Percentiles rank a stretch among this genome's conserved stretches.
Evolutionary conservation across 30 jellyfish, hydroid and myxozoan genomes (phyloP).

Genomic region (Aurelia aurita): DNA sequence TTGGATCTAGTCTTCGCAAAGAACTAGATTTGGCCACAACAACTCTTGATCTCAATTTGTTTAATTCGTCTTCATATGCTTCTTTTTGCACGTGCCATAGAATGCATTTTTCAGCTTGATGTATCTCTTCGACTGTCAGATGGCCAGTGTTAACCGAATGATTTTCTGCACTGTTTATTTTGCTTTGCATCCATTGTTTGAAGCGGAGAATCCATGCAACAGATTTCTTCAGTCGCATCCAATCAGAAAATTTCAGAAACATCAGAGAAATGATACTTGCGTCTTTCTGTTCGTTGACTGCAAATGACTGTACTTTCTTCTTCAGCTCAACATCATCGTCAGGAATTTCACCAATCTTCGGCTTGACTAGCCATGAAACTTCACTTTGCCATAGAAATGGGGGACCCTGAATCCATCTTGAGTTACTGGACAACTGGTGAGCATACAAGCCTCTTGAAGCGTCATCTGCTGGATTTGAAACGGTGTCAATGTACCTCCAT

Average conservation of each 20-base stretch:
- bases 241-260: not conserved
- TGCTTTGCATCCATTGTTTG: too few relatives aligned
- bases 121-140: not conserved
- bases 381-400: slow-evolving; percentile 15
- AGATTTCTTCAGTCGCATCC: slow-evolving; percentile 25
- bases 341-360: slow-evolving; percentile 9
- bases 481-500: slow-evolving; percentile 49
- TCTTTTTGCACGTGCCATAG: not conserved
- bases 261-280: not conserved
- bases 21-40: not conserved
- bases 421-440: not conserved
- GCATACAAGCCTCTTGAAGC: slow-evolving; percentile 43
- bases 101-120: not conserved
- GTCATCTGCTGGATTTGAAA: slow-evolving; percentile 47
- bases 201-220: too few relatives aligned
- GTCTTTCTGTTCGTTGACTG: not conserved
- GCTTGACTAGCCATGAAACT: not conserved
- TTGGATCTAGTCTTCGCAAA: not conserved
- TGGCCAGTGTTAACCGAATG: not conserved
- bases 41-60: not conserved
- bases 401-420: slow-evolving; percentile 43
- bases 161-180: too few relatives aligned
- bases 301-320: not conserved
- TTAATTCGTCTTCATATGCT: not conserved
- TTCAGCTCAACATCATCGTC: slow-evolving; percentile 36